Evolutionary conservation across 2,797 vertebrate genomes (phyloP).

Genomic region (Enteromius argenteus): DNA sequence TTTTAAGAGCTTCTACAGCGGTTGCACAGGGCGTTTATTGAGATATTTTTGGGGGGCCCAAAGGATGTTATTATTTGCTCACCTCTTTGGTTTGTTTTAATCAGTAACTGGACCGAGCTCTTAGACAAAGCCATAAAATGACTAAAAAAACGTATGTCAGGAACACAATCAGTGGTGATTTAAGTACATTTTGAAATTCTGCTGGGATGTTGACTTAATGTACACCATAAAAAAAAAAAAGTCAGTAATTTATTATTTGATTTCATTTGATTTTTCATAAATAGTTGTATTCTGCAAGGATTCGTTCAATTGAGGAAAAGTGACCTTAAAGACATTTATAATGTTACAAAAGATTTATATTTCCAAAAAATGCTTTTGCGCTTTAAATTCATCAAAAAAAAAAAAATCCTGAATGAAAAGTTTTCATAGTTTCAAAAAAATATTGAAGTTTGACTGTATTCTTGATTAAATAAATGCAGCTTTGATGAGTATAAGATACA

Average conservation of each 20-base stretch:
- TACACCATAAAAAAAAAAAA: no score
- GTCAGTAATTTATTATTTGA: neutral
- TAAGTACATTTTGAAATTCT: neutral
- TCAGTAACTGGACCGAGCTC: constrained; percentile 40
- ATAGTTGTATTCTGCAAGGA: no score
- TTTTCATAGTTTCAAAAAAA: no score
- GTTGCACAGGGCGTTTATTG: neutral
- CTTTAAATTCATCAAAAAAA: no score
- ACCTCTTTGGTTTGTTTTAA: constrained; percentile 35
- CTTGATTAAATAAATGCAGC: no score
- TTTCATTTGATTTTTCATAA: neutral
- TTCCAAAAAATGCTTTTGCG: neutral
- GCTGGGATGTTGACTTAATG: neutral
- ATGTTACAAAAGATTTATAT: neutral
- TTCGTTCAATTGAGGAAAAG: neutral
- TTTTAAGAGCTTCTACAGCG: constrained; percentile 20
- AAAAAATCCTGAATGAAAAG: no score
- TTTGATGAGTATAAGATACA: no score
- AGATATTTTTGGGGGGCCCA: neutral
- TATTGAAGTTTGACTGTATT: neutral
- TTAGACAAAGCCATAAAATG: constrained; percentile 30
- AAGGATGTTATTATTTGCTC: constrained; percentile 37
- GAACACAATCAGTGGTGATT: neutral
- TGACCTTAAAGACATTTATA: neutral
- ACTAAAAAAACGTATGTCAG: neutral